phyloP scores from a whole-genome alignment of 2,888 invertebrate species.

The Nomada ruficornis region DNA sequence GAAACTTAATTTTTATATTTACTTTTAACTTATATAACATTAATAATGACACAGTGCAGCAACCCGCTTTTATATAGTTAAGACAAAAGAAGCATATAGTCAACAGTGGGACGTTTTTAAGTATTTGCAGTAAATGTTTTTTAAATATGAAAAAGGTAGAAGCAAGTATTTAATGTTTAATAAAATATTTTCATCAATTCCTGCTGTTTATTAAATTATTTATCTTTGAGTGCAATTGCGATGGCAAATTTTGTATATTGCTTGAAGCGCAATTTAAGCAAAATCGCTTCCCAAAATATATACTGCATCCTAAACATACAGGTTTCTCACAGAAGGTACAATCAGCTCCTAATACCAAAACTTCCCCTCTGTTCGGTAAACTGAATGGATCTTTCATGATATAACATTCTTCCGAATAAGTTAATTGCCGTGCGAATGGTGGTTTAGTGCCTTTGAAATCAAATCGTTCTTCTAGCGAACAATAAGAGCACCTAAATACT shows the following conservation, averaged over 20 bases:
- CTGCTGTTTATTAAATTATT: conserved; percentile 78
- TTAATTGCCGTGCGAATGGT: conserved; percentile 89
- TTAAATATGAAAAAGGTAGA: conserved; percentile 16
- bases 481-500: conserved; percentile 88
- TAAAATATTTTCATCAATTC: conserved; percentile 58
- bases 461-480: conserved; percentile 89
- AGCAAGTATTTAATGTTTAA: conserved; percentile 50
- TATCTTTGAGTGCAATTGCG: conserved; percentile 88
- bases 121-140: conserved; percentile 20
- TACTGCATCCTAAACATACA: conserved; percentile 93
- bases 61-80: not conserved
- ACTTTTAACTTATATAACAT: conserved; percentile 8
- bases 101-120: conserved; percentile 1
- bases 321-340: conserved; percentile 89
- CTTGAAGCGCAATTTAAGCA: conserved; percentile 90
- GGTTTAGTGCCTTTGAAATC: conserved; percentile 92
- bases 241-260: conserved; percentile 88
- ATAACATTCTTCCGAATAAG: conserved; percentile 90
- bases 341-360: conserved; percentile 91
- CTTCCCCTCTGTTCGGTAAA: conserved; percentile 90
- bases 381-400: conserved; percentile 94
- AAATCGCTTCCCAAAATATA: conserved; percentile 91
- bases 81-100: not conserved
- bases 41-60: not conserved
- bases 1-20: not conserved